phyloP scores from a whole-genome alignment of 2,888 invertebrate species.

The Lasioglossum lativentre region DNA sequence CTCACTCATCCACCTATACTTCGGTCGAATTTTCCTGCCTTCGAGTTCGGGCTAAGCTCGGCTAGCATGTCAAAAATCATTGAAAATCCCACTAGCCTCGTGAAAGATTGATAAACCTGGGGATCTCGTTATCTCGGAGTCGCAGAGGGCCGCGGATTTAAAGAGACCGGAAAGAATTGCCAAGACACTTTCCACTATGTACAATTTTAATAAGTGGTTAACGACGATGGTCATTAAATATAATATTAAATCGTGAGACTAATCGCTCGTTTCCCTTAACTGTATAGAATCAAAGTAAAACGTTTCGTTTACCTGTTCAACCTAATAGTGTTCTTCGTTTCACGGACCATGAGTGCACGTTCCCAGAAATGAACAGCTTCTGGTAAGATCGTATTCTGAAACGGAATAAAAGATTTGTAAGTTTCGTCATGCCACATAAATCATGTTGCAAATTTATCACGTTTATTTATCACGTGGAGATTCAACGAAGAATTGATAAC shows the following conservation, averaged over 20 bases:
- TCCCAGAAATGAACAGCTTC: conserved; percentile 98
- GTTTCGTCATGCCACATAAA: no score
- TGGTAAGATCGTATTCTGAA: conserved; percentile 94
- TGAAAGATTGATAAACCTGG: conserved; percentile 27
- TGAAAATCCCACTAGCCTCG: conserved; percentile 60
- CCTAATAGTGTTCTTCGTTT: conserved; percentile 93
- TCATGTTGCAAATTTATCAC: no score
- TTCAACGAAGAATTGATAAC: background rate
- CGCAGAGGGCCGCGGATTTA: background rate
- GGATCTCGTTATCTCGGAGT: background rate
- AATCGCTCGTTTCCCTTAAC: no score
- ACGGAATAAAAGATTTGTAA: conserved; percentile 23
- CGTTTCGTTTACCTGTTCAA: conserved; percentile 90
- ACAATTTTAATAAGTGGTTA: background rate
- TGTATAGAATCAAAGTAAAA: no score
- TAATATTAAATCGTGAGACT: no score
- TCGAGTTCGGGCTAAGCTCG: conserved; percentile 42
- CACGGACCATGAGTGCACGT: conserved; percentile 94
- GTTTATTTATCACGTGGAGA: no score
- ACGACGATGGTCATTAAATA: no score
- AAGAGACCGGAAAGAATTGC: background rate
- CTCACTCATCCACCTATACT: conserved; percentile 17
- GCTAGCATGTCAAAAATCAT: conserved; percentile 62
- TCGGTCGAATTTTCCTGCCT: conserved; percentile 43
- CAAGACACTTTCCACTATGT: no score